phyloP scores from a whole-genome alignment of 2,797 vertebrate species.

The Ceyx erithaca region DNA sequence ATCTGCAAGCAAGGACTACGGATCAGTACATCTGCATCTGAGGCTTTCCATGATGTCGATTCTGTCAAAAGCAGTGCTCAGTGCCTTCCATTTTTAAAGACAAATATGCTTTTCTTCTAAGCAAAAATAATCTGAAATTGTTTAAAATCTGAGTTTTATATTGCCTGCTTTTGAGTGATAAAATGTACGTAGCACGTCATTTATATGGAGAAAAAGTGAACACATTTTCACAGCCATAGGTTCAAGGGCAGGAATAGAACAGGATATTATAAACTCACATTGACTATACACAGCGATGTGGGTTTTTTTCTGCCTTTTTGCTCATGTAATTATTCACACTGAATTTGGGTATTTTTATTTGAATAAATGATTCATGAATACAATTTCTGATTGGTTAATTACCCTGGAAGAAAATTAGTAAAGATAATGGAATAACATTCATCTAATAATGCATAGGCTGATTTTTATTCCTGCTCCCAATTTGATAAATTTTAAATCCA shows the following conservation, averaged over 20 bases:
- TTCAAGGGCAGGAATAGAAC: conserved; percentile 32
- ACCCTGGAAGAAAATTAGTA: background rate
- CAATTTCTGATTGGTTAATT: background rate
- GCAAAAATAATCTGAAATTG: conserved; percentile 27
- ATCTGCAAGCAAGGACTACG: background rate
- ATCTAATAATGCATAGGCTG: background rate
- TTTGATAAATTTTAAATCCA: background rate
- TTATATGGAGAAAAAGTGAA: conserved; percentile 37
- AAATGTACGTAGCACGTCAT: conserved; percentile 11
- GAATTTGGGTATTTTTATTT: background rate
- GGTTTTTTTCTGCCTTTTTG: background rate
- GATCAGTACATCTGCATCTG: background rate
- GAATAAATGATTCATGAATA: background rate
- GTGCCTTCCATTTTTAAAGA: background rate
- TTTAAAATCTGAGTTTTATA: conserved; percentile 32
- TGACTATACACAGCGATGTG: background rate
- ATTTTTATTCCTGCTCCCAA: background rate
- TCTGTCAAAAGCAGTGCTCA: background rate
- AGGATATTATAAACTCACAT: background rate
- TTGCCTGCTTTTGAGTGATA: background rate
- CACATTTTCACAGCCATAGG: conserved; percentile 27
- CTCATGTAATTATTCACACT: background rate
- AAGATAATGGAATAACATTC: background rate
- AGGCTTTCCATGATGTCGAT: background rate
- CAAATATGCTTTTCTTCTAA: background rate